These are phyloP conservation scores for Lucifuga dentata DNA, from an alignment of 2,113 vertebrate species.

Conservation along the genomic window DNA sequence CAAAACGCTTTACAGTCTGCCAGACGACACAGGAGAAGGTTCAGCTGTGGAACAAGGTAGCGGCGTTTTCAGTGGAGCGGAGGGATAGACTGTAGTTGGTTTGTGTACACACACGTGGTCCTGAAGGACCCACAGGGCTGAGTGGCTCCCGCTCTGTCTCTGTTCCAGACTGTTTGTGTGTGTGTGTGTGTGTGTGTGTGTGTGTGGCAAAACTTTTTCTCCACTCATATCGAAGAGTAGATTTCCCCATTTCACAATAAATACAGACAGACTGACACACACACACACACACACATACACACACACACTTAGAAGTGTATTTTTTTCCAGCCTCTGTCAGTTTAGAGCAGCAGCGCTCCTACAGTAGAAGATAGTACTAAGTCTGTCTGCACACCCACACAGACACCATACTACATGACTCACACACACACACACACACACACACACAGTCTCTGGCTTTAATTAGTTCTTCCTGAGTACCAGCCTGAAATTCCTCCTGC, in stretches of 20 bases:
- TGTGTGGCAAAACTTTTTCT: slow-evolving; percentile 5
- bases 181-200: no score
- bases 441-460: slow-evolving; percentile 52
- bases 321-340: slow-evolving; percentile 12
- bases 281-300: no score
- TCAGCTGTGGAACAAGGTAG: slow-evolving; percentile 70
- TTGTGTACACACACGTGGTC: slow-evolving; percentile 75
- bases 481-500: slow-evolving; percentile 57
- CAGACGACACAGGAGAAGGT: slow-evolving; percentile 59
- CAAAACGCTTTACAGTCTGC: slow-evolving; percentile 45
- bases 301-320: slow-evolving; percentile 27
- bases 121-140: slow-evolving; percentile 80
- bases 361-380: slow-evolving; percentile 43
- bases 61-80: slow-evolving; percentile 56
- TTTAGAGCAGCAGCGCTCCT: slow-evolving; percentile 33
- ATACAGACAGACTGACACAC: slow-evolving; percentile 46
- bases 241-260: slow-evolving; percentile 41
- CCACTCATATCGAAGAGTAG: slow-evolving; percentile 48
- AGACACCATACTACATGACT: slow-evolving; percentile 41
- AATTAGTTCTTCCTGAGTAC: slow-evolving; percentile 65
- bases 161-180: slow-evolving; percentile 44
- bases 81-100: slow-evolving; percentile 57
- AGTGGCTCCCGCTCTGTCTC: slow-evolving; percentile 65
- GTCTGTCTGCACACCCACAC: slow-evolving; percentile 38
- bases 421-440: slow-evolving; percentile 12